Evolutionary conservation across 2,113 vertebrate genomes (phyloP), one percentile per base, ranked within the genome.

Genomic region (Lagenorhynchus albirostris): DNA sequence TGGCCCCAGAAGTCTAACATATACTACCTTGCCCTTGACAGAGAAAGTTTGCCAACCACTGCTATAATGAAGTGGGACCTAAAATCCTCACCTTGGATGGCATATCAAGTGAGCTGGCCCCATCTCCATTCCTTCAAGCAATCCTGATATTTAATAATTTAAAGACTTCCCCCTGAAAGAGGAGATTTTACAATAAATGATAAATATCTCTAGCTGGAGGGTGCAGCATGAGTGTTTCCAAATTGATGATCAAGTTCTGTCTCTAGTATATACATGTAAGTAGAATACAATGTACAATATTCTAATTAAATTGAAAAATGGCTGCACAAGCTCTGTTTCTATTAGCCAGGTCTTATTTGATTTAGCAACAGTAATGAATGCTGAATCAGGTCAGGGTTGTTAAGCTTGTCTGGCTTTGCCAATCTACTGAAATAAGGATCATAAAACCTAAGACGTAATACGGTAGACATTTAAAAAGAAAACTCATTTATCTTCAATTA

Each of bases 311-410:
- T 89, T 73, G 94, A 94, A 65, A 87, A 98, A 90, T 47, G 91
- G 94, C 91, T 91, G 55, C 92, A 38, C 2, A n/a, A 1, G 91
- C 97, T 29, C 0, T 91, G 81, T 80, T 71, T 84, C 97, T 65
- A 15, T 65, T 96, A 70, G 33, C 97, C 92, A 86, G 89, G 90
- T 13, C 90, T 68, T 79, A 91, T 91, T 98, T 41, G 82, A 68
- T 96, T 95, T 92, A 93, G 94, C 96, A 94, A 93, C 81, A 9
- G 41, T 79, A 94, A 76, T 38, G 96, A 96, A 95, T 10, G 89
- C 95, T 94, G 97, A 97, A 93, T 85, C 97, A 90, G 89, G 94
- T 86, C 33, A 94, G 96, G 67, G 93, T 12, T 85, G 97, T 93
- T 95, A 96, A 97, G 91, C 89, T 73, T 94, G 94, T 91, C 97